phyloP scores from a whole-genome alignment of 2,888 invertebrate genomes.

The Eupsilia transversa region DNA sequence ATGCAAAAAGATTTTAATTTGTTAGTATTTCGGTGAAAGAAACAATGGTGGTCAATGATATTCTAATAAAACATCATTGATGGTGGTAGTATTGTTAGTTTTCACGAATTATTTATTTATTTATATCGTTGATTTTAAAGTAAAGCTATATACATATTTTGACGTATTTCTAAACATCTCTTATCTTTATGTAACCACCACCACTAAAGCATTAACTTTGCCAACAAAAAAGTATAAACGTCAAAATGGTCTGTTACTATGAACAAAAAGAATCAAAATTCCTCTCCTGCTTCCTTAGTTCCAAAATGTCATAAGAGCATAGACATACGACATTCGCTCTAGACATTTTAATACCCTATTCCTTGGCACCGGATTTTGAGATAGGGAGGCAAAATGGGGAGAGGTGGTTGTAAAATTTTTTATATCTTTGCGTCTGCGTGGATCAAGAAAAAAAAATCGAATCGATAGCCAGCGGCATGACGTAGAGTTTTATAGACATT shows the following conservation, averaged over 20 bases:
- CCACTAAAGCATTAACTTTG: background rate
- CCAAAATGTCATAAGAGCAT: slow-evolving; percentile 23
- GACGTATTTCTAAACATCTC: background rate
- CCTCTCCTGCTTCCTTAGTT: background rate
- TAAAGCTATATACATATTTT: no score
- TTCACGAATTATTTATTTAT: no score
- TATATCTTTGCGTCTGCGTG: slow-evolving; percentile 83
- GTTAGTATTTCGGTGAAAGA: no score
- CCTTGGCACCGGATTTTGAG: slow-evolving; percentile 72
- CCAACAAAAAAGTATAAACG: slow-evolving; percentile 20
- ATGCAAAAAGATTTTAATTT: slow-evolving; percentile 2
- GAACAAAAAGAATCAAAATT: slow-evolving; percentile 6
- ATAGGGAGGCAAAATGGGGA: slow-evolving; percentile 66
- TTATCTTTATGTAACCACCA: background rate
- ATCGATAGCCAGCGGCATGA: slow-evolving; percentile 66
- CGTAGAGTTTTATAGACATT: slow-evolving; percentile 63
- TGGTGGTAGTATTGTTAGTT: no score
- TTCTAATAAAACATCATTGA: no score
- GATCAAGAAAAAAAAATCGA: slow-evolving; percentile 69
- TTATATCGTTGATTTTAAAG: no score
- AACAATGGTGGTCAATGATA: no score
- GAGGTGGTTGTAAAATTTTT: slow-evolving; percentile 80
- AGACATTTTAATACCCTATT: slow-evolving; percentile 68
- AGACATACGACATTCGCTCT: slow-evolving; percentile 48
- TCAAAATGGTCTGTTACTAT: slow-evolving; percentile 1